Evolutionary conservation across 2,888 invertebrate species (phyloP), one percentile per base, ranked within the genome.

Genomic region (Drosophila rubida): DNA sequence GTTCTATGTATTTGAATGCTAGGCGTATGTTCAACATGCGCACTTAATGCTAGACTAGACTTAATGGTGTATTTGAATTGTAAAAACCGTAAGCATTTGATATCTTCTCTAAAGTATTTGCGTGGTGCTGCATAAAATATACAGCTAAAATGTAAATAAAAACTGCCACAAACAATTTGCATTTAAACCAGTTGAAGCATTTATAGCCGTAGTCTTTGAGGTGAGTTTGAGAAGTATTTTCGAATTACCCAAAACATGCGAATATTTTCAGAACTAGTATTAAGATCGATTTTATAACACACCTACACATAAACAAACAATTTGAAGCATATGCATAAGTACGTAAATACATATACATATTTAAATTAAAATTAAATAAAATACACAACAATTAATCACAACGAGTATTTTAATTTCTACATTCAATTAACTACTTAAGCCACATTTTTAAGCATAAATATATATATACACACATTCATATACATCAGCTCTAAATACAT

Each of bases 151-250:
- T 86, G 86, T 80, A 86, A 48, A 83, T 80, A 83, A 45, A 67
- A 70, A 67, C 80, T 74, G 86, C 84, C 83, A 86, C 73, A 71
- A 69, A 57, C 19, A 13, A 59, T 51, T 67, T 68, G 82, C 86
- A 85, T 85, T 82, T 85, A 72, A 76, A 82, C 82, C 82, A 82
- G 86, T 80, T 74, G 68, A 83, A 83, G 82, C 82, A 83, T 83
- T 83, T 83, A 68, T 80, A 80, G 75, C 32, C 62, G 75, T 84
- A 81, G 45, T 48, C 7, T 46, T 51, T 69, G 57, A n/a, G n/a
- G 50, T 39, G 48, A 53, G 23, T 59, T 42, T 25, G 5, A 41
- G 32, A 23, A 49, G 30, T 51, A 42, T 55, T 66, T 60, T 13
- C 32, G 44, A 60, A 39, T 37, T 23, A 23, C 14, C 25, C 53